These are phyloP conservation scores for Stratiolaelaps scimitus DNA, from an alignment of 1,140 invertebrate species.

Conservation along the genomic window DNA sequence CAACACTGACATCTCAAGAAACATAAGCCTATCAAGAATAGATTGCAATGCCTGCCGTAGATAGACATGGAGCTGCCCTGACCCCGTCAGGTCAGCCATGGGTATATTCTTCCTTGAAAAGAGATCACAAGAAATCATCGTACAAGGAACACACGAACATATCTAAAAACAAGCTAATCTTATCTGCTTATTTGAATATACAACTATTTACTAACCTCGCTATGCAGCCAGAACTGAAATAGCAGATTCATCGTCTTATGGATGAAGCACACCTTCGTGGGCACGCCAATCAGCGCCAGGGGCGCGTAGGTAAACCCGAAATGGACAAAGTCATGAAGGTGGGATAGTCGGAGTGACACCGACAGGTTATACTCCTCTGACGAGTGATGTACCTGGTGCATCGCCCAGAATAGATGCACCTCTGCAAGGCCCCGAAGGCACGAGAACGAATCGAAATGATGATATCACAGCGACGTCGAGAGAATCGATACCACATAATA, in stretches of 20 bases:
- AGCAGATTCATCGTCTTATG: slow-evolving; percentile 4
- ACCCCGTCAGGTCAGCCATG: too few relatives aligned
- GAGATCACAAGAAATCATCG: too few relatives aligned
- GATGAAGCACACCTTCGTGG: background rate
- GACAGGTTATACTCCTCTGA: slow-evolving; percentile 87
- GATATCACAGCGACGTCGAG: slow-evolving; percentile 17
- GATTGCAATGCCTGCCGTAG: too few relatives aligned
- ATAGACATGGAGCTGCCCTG: too few relatives aligned
- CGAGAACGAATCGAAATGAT: slow-evolving; percentile 43
- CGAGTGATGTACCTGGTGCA: slow-evolving; percentile 90
- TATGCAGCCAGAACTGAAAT: slow-evolving; percentile 12
- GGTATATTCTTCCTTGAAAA: too few relatives aligned
- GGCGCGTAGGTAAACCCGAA: slow-evolving; percentile 46
- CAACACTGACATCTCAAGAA: too few relatives aligned
- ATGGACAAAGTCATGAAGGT: too few relatives aligned
- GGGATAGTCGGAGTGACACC: slow-evolving; percentile 42
- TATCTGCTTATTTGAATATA: too few relatives aligned
- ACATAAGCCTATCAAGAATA: too few relatives aligned
- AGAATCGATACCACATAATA: too few relatives aligned
- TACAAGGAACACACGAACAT: too few relatives aligned
- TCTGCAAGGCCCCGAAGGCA: slow-evolving; percentile 43
- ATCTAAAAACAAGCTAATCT: too few relatives aligned
- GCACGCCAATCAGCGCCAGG: slow-evolving; percentile 4
- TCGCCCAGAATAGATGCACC: slow-evolving; percentile 78
- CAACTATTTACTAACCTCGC: background rate